These are phyloP conservation scores for Hyphantria cunea DNA, from an alignment of 1,140 invertebrate species.

Conservation along the genomic window DNA sequence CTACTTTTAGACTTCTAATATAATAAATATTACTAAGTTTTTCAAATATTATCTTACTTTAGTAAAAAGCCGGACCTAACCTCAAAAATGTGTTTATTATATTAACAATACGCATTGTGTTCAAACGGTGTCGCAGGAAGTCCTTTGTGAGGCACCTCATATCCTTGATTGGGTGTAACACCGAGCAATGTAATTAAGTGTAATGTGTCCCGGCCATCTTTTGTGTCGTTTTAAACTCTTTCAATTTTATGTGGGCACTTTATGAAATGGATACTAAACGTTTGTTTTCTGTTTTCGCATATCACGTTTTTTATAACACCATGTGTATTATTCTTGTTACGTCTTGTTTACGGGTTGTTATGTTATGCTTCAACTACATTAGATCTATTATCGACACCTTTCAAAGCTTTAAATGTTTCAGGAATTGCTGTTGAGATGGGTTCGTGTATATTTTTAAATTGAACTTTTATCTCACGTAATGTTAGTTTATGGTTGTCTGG, in stretches of 20 bases:
- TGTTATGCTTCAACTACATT: too few relatives aligned
- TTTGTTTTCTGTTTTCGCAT: too few relatives aligned
- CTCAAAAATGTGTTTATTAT: not conserved
- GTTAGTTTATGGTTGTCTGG: too few relatives aligned
- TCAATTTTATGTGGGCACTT: not conserved
- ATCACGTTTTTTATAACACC: too few relatives aligned
- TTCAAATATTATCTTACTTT: too few relatives aligned
- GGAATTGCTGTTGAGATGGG: too few relatives aligned
- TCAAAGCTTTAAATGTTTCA: too few relatives aligned
- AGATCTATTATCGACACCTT: too few relatives aligned
- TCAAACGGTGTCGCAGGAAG: not conserved
- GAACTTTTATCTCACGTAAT: too few relatives aligned
- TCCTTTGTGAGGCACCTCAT: slow-evolving; percentile 3
- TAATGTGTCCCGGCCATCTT: not conserved
- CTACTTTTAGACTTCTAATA: too few relatives aligned
- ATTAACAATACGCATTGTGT: slow-evolving; percentile 1
- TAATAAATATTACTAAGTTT: too few relatives aligned
- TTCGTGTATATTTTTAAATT: too few relatives aligned
- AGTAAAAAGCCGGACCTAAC: not conserved
- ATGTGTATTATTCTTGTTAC: not conserved
- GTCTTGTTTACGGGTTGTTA: not conserved
- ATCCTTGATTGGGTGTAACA: not conserved
- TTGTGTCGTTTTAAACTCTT: slow-evolving; percentile 1
- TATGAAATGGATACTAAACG: not conserved
- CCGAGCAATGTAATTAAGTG: slow-evolving; percentile 1